Conservation (phyloP, 2,888 invertebrate genomes). For the Synergus japonicus region DNA sequence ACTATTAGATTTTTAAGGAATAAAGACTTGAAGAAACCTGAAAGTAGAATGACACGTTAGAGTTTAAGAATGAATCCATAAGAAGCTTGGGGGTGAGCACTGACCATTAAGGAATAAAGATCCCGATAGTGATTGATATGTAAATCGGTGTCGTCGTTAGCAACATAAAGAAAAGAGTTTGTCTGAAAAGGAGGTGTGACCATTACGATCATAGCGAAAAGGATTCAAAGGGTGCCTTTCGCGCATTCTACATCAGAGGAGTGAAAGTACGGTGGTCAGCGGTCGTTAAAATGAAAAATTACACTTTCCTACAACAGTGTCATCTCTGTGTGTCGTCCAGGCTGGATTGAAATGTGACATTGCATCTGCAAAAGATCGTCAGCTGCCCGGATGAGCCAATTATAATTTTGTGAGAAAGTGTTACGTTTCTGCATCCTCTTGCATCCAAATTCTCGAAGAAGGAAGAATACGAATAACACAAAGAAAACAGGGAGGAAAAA, state of each 20-base stretch:
- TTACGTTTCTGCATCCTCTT: neutral
- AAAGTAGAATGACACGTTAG: neutral
- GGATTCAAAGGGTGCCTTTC: constrained; percentile 29
- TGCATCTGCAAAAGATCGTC: constrained; percentile 20
- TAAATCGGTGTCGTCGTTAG: constrained; percentile 51
- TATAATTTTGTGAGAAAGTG: constrained; percentile 26
- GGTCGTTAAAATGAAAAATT: constrained; percentile 39
- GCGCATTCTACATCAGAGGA: constrained; percentile 9
- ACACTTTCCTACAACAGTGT: constrained; percentile 13
- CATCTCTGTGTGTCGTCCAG: constrained; percentile 2
- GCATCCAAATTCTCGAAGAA: neutral
- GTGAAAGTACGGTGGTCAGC: constrained; percentile 22
- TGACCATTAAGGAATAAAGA: neutral
- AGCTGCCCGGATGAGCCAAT: constrained; percentile 40
- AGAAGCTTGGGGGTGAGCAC: constrained; percentile 19
- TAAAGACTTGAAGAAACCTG: neutral
- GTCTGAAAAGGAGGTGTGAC: constrained; percentile 37
- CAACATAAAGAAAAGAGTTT: constrained; percentile 14
- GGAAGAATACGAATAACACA: neutral
- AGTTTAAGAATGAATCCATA: neutral
- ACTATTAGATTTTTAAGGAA: neutral
- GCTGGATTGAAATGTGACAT: constrained; percentile 15
- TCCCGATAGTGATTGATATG: constrained; percentile 51
- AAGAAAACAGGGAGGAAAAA: neutral
- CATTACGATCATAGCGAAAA: constrained; percentile 28